Base-by-base conservation (phyloP, 2,888 invertebrate species). In the Gastracanthus pulcherrimus region DNA sequence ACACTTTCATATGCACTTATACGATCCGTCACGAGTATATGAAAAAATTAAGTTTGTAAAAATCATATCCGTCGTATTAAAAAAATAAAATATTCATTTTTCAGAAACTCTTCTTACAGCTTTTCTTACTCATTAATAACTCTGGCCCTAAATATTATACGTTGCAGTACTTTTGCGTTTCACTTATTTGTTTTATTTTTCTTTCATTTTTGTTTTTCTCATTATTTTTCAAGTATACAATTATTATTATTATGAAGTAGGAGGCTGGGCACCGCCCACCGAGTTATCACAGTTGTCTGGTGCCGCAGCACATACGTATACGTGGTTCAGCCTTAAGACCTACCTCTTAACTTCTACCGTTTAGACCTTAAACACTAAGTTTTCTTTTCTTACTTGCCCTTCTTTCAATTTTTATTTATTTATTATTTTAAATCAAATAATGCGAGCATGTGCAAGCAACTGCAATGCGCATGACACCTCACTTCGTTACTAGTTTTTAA, bases 301-400 rank as follows among this genome's bases (percentile, higher is more conserved):
- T 91, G 91, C 91, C 91, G 91, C 91, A 91, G 91, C 91, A 91
- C 91, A 91, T 91, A 91, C 91, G 91, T 91, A 91, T 91, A 91
- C 91, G 90, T 91, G 91, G 91, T 91, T 91, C 90, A 91, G 91
- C 91, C 91, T 91, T 91, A 91, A 86, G 87, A 87, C 89, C 90
- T 91, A 91, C 89, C 88, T 90, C 89, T 90, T 91, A 91, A 79
- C 66, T 71, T 74, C 82, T 83, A 82, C 80, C 69, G 74, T 76
- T 81, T 76, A 81, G 60, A 81, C 45, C 76, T 83, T 83, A 83
- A 80, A 66, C 36, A 48, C 77, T 80, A 80, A 74, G 58, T 78
- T 80, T 76, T 75, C 80, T 34, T 51, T 82, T 82, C 31, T 26
- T 70, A 16, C n/a, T n/a, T n/a, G n/a, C n/a, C n/a, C n/a, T 19